Percentiles rank a stretch among this genome's conserved stretches.
phyloP scores from a whole-genome alignment of 2,888 invertebrate genomes.

The Carpatolechia fugitivella region DNA sequence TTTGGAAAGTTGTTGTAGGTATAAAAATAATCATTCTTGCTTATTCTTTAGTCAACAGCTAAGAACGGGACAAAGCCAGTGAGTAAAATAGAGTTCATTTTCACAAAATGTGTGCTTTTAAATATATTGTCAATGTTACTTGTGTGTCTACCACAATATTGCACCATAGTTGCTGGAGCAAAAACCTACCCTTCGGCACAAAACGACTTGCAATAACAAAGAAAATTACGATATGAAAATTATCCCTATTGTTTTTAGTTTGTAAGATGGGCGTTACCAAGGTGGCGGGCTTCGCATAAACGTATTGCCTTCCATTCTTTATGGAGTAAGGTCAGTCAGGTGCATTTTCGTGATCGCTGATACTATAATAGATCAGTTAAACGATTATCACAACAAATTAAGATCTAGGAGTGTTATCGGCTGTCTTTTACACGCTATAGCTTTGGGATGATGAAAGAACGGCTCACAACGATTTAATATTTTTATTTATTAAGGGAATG shows the following conservation, averaged over 20 bases:
- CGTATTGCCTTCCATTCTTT: slow-evolving; percentile 63
- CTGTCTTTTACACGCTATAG: slow-evolving; percentile 17
- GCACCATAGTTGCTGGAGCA: neutral
- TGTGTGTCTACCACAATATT: neutral
- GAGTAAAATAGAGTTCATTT: slow-evolving; percentile 52
- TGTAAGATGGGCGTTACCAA: slow-evolving; percentile 74
- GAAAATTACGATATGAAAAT: slow-evolving; percentile 3
- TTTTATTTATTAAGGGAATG: neutral
- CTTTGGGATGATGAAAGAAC: slow-evolving; percentile 14
- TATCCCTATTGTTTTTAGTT: slow-evolving; percentile 64
- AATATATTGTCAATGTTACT: neutral
- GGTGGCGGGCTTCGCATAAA: slow-evolving; percentile 76
- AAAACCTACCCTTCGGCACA: neutral
- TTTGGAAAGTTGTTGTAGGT: neutral
- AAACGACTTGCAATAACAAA: neutral
- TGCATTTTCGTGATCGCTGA: slow-evolving; percentile 31
- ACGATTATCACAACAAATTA: slow-evolving; percentile 20
- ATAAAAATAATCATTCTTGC: slow-evolving; percentile 42
- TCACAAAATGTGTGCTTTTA: slow-evolving; percentile 30
- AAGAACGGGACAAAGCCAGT: slow-evolving; percentile 68
- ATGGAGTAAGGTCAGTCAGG: slow-evolving; percentile 72
- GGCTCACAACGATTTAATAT: slow-evolving; percentile 26
- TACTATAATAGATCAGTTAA: slow-evolving; percentile 24
- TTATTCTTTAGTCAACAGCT: slow-evolving; percentile 67
- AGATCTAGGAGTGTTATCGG: slow-evolving; percentile 35